phyloP scores from a whole-genome alignment of 2,113 vertebrate species.

The Scophthalmus maximus region DNA sequence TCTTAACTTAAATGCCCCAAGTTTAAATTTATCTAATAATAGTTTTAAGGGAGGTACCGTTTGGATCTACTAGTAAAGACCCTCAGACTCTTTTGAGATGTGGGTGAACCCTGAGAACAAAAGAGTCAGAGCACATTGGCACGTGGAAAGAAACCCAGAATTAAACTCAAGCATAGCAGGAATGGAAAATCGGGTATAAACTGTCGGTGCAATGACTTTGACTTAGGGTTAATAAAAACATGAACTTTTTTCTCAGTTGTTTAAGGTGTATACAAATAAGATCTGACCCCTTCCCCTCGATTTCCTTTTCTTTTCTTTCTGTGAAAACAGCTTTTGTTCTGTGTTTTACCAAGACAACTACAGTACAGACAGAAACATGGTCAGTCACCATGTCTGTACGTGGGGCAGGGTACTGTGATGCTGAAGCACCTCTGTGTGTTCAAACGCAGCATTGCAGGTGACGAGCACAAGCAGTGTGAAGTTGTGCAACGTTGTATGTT shows the following conservation, averaged over 20 bases:
- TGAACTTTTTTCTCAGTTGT: neutral
- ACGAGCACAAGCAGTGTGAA: too few species aligned
- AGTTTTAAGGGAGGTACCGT: constrained; percentile 44
- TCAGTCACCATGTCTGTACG: neutral
- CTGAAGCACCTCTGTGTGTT: constrained; percentile 64
- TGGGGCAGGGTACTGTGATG: constrained; percentile 29
- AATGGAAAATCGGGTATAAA: constrained; percentile 27
- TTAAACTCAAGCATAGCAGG: constrained; percentile 3
- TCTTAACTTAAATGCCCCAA: constrained; percentile 44
- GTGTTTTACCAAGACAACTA: constrained; percentile 11
- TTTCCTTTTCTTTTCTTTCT: neutral
- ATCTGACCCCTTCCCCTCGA: neutral
- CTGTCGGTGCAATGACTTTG: neutral
- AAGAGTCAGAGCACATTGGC: constrained; percentile 40
- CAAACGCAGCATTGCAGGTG: constrained; percentile 48
- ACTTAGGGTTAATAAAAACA: constrained; percentile 17
- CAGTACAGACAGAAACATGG: constrained; percentile 1
- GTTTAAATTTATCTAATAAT: neutral
- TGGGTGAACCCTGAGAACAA: constrained; percentile 65
- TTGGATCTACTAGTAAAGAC: constrained; percentile 8
- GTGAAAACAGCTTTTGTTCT: neutral
- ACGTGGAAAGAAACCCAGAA: constrained; percentile 20
- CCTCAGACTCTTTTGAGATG: constrained; percentile 26
- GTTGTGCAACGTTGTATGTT: too few species aligned
- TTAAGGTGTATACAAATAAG: neutral